These are phyloP conservation scores for Quadroppia sp. DNA, from an alignment of 2,888 invertebrate species.

Conservation along the genomic window DNA sequence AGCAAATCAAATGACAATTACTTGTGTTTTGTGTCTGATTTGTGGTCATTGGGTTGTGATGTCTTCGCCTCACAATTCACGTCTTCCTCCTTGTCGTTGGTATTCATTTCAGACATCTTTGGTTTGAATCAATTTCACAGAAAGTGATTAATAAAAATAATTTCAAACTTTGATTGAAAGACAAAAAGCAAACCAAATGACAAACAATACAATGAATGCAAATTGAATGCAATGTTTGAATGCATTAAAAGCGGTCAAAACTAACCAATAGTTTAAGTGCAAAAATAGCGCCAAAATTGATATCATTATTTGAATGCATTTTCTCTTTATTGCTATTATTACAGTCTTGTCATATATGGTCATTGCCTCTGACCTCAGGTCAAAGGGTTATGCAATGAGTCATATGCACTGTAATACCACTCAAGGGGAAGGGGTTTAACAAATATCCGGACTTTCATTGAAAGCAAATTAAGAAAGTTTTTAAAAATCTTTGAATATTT, in stretches of 20 bases:
- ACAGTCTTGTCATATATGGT: no score
- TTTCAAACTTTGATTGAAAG: neutral
- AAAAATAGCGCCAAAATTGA: neutral
- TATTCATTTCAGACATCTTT: neutral
- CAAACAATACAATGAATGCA: neutral
- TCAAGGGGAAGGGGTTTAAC: no score
- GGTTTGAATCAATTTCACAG: neutral
- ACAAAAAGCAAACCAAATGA: neutral
- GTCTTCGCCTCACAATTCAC: neutral
- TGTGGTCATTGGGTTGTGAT: neutral
- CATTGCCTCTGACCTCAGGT: no score
- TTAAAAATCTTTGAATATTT: no score
- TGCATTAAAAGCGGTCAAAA: neutral
- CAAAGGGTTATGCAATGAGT: no score
- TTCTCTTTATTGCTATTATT: no score
- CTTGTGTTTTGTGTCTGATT: neutral
- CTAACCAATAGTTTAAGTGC: neutral
- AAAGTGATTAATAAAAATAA: neutral
- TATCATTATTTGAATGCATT: no score
- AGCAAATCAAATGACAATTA: neutral
- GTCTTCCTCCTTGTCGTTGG: neutral
- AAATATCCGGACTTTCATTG: no score
- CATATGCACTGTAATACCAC: no score
- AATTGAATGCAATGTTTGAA: neutral
- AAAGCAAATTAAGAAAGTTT: no score